Evolutionary conservation across 2,888 invertebrate species (phyloP).

Genomic region (Caenorhabditis drosophilae): DNA sequence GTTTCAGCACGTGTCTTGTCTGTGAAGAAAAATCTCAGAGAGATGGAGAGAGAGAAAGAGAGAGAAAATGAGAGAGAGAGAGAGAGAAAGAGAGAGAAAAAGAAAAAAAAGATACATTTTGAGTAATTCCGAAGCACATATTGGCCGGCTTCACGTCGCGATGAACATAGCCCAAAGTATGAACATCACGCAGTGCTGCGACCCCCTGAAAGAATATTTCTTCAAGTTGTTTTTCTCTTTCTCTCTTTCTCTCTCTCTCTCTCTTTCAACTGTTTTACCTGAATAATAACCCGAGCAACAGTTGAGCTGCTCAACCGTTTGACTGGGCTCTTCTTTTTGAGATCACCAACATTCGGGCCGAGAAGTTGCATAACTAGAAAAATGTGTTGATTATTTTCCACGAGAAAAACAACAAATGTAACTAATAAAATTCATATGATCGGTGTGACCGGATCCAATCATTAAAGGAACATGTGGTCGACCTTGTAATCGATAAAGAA

Average conservation of each 20-base stretch:
- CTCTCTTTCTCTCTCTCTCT: too few relatives aligned
- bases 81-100: too few relatives aligned
- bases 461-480: conserved; percentile 38
- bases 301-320: conserved; percentile 45
- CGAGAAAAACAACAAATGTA: not conserved
- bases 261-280: conserved; percentile 20
- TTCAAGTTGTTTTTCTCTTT: not conserved
- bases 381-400: not conserved
- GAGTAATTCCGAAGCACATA: conserved; percentile 54
- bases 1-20: conserved; percentile 39
- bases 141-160: conserved; percentile 62
- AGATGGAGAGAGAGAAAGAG: too few relatives aligned
- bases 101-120: conserved; percentile 32
- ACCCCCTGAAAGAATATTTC: conserved; percentile 42
- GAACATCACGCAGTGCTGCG: conserved; percentile 55
- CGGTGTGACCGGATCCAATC: conserved; percentile 33
- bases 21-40: too few relatives aligned
- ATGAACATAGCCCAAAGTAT: conserved; percentile 55
- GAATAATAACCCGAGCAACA: conserved; percentile 43
- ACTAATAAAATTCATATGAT: conserved; percentile 35
- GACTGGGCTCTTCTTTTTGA: conserved; percentile 48
- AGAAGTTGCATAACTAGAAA: conserved; percentile 53
- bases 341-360: conserved; percentile 52
- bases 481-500: conserved; percentile 49
- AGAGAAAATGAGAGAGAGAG: too few relatives aligned